A percentile compares a stretch with the other conserved stretches of the same genome.
Evolutionary conservation across 2,113 vertebrate genomes (phyloP).

Genomic region (Xiphias gladius): DNA sequence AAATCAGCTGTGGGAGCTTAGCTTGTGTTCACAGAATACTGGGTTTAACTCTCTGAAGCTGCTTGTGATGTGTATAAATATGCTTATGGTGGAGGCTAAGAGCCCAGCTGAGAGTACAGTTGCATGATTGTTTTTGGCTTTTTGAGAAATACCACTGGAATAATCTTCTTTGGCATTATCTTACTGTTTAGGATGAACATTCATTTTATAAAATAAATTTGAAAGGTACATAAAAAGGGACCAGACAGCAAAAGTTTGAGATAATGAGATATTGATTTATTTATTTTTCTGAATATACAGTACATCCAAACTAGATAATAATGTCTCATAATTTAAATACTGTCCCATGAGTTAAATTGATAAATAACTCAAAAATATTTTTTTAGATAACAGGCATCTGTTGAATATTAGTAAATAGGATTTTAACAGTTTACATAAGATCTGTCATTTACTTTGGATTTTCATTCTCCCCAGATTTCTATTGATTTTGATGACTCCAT

Average conservation of each 20-base stretch:
- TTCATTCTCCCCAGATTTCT: background rate
- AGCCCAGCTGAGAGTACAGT: background rate
- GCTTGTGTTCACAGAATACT: background rate
- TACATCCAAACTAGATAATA: no score
- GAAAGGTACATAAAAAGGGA: no score
- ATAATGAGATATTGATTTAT: no score
- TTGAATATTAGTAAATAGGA: no score
- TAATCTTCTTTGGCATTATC: background rate
- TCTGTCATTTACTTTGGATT: background rate
- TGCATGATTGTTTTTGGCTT: background rate
- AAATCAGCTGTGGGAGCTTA: background rate
- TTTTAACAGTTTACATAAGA: background rate
- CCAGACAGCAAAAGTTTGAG: no score
- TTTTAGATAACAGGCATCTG: no score
- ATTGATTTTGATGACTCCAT: background rate
- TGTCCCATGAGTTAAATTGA: no score
- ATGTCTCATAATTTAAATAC: no score
- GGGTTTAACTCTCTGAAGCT: background rate
- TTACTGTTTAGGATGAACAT: no score
- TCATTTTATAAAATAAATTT: no score
- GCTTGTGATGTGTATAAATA: background rate
- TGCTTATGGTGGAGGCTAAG: background rate
- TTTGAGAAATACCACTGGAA: background rate
- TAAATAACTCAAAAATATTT: no score
- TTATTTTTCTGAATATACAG: no score